Base-by-base conservation (phyloP, 2,888 invertebrate genomes). In the Anaspis maculata region DNA sequence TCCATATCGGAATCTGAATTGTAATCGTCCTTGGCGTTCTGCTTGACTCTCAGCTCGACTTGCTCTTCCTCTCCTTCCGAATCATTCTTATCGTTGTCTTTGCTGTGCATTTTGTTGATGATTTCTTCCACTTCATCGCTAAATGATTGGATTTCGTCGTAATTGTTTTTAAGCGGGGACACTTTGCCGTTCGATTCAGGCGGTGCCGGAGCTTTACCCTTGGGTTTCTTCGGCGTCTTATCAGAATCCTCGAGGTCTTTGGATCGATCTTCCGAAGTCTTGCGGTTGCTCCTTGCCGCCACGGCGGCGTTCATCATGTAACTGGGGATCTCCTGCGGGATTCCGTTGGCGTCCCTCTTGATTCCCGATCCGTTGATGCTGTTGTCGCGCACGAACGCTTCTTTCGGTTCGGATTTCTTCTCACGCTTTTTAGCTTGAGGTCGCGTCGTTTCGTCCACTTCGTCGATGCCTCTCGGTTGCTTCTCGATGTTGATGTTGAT, bases 171-270 rank as follows among this genome's bases (percentile, higher is more conserved):
- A n/a, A n/a, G n/a, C 12, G 28, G 19, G 19, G 5, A 6, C 5
- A 19, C 9, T 19, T 19, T 19, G 19, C 19, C 19, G 19, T 19
- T 19, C 5, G 9, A 24, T 26, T 51, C 51, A 3, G 83, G 83
- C 1, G 81, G 83, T 0, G 76, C 75, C 1, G 83, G 84, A 2
- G 83, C 83, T 65, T 82, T 82, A 0, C 82, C 77, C 60, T 84
- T 83, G 25, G 70, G 73, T 56, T 76, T 79, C 49, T 76, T 79
- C 1, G 62, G 52, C 3, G 64, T 58, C 52, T 71, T 69, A 1
- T 71, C 68, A 1, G 57, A 52, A 2, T 51, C 41, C 13, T 67
- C 65, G 2, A 49, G 46, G 2, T 49, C 45, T 3, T 43, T 29
- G 4, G 43, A 34, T 4, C 49, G 38, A 5, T 52, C 49, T n/a